Conservation (phyloP, 2,888 invertebrate genomes). For the Rambutsinella grinnellia region DNA sequence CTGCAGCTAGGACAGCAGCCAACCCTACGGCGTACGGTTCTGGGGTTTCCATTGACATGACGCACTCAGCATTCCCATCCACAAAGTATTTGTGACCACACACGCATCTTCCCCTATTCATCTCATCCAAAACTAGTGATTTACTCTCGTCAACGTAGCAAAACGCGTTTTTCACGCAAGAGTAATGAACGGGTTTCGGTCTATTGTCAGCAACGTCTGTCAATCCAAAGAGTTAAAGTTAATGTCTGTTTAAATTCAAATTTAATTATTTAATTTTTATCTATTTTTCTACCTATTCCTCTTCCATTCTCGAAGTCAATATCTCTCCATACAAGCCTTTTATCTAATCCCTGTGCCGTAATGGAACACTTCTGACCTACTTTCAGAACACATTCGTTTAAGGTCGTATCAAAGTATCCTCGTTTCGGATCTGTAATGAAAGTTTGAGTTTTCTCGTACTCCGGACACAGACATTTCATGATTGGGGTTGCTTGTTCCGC, state of each 20-base stretch:
- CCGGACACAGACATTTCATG: conserved; percentile 30
- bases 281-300: conserved; percentile 19
- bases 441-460: conserved; percentile 9
- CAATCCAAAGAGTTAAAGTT: neutral
- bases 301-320: conserved; percentile 8
- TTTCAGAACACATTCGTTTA: conserved; percentile 22
- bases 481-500: conserved; percentile 36
- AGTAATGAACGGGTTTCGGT: conserved; percentile 4
- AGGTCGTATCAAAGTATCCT: conserved; percentile 10
- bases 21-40: too few species aligned
- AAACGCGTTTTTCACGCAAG: conserved; percentile 27
- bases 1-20: too few species aligned
- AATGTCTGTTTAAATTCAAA: neutral
- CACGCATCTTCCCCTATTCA: neutral
- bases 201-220: conserved; percentile 21
- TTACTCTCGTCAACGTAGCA: conserved; percentile 10
- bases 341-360: neutral
- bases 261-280: conserved; percentile 1
- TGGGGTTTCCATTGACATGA: too few species aligned
- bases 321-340: conserved; percentile 17
- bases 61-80: conserved; percentile 10
- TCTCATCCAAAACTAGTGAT: neutral
- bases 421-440: neutral
- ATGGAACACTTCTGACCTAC: conserved; percentile 9
- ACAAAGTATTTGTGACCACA: conserved; percentile 14